A percentile compares a stretch with the other conserved stretches of the same genome.
Conservation (phyloP, 2,797 vertebrate genomes). For the Malurus splendens region DNA sequence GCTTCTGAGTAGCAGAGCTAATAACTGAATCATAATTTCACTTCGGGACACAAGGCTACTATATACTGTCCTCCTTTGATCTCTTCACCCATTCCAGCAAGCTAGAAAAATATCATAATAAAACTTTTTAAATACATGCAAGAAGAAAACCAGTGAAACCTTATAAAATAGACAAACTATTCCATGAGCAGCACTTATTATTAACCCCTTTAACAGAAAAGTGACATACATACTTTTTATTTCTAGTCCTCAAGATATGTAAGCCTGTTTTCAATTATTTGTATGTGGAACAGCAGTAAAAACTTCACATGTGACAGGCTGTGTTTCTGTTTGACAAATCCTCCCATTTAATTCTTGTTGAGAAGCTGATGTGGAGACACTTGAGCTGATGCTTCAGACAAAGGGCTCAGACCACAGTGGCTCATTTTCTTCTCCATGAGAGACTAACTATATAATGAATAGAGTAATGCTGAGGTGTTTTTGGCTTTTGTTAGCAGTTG, state of each 20-base stretch:
- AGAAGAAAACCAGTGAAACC: not conserved
- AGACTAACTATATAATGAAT: not conserved
- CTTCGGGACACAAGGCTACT: slow-evolving; percentile 56
- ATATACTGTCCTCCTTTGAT: slow-evolving; percentile 60
- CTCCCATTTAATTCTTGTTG: not conserved
- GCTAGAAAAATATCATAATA: not conserved
- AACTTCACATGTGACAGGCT: not conserved
- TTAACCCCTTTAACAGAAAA: not conserved
- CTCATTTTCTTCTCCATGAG: not conserved
- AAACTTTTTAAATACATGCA: not conserved
- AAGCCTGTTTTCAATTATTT: not conserved
- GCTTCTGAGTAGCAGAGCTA: slow-evolving; percentile 61
- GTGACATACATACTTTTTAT: not conserved
- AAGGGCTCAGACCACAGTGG: not conserved
- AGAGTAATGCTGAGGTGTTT: not conserved
- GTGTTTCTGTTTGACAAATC: not conserved
- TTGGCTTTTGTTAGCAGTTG: not conserved
- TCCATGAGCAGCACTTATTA: not conserved
- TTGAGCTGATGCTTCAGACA: not conserved
- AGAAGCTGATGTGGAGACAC: not conserved
- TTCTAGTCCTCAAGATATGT: not conserved
- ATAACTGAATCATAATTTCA: slow-evolving; percentile 70
- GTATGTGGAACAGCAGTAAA: not conserved
- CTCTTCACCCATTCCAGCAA: slow-evolving; percentile 34
- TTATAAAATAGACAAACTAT: not conserved